A percentile compares a stretch with the other conserved stretches of the same genome.
Conservation (phyloP, 1,140 invertebrate genomes). For the Rhagoletis pomonella region DNA sequence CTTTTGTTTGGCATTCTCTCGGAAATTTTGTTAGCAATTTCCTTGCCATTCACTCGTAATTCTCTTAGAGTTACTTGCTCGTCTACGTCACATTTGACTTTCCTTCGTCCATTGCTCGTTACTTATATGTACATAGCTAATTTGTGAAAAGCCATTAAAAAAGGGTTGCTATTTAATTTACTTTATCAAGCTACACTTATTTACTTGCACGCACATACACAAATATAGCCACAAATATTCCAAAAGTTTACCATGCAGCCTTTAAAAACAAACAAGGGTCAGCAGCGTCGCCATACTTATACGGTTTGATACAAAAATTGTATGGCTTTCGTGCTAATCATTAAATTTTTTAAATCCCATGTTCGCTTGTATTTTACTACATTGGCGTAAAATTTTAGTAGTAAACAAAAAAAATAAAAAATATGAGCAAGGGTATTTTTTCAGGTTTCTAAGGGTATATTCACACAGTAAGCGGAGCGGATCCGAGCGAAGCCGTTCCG, state of each 20-base stretch:
- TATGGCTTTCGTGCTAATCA: neutral
- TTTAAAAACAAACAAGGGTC: too few relatives aligned
- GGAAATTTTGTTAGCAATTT: neutral
- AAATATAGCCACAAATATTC: neutral
- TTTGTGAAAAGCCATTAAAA: conserved; percentile 4
- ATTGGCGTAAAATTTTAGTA: too few relatives aligned
- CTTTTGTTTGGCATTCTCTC: neutral
- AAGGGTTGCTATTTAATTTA: conserved; percentile 16
- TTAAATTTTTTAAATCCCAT: too few relatives aligned
- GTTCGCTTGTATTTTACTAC: too few relatives aligned
- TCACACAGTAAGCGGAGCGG: too few relatives aligned
- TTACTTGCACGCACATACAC: neutral
- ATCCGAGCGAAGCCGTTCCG: too few relatives aligned
- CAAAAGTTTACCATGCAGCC: too few relatives aligned
- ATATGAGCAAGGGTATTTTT: too few relatives aligned
- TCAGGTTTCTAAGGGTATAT: too few relatives aligned
- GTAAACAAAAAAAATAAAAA: too few relatives aligned
- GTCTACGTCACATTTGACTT: too few relatives aligned
- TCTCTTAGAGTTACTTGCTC: neutral
- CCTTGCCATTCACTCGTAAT: neutral
- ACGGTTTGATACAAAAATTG: neutral
- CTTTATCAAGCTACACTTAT: neutral
- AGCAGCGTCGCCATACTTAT: too few relatives aligned
- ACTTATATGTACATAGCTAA: neutral
- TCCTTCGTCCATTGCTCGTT: neutral